phyloP scores from a whole-genome alignment of 2,113 vertebrate species.

The Xiphophorus hellerii region DNA sequence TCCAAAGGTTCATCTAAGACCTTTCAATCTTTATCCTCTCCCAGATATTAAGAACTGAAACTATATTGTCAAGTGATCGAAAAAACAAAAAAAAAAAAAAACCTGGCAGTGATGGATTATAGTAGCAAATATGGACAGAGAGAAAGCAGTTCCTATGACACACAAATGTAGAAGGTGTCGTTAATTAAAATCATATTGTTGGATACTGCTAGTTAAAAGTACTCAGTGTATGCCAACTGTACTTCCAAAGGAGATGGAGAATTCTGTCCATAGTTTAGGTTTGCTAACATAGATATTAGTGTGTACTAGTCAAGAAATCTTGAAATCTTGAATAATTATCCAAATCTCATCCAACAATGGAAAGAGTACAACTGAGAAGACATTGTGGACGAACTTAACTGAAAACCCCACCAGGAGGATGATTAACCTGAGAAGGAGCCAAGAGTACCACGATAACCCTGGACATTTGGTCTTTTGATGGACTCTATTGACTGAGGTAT shows the following conservation, averaged over 20 bases:
- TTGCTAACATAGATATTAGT: no score
- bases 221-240: not conserved
- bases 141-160: slow-evolving; percentile 5
- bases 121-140: not conserved
- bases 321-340: not conserved
- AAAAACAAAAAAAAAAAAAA: slow-evolving; percentile 1
- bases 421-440: not conserved
- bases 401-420: not conserved
- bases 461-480: no score
- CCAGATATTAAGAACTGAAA: slow-evolving; percentile 14
- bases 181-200: slow-evolving; percentile 35
- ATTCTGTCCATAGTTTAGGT: not conserved
- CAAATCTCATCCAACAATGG: not conserved
- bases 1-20: slow-evolving; percentile 18
- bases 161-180: slow-evolving; percentile 1
- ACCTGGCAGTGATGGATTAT: not conserved
- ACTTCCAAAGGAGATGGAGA: not conserved
- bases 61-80: slow-evolving; percentile 1
- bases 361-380: not conserved
- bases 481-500: no score
- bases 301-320: not conserved
- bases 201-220: not conserved
- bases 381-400: not conserved
- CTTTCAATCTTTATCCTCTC: not conserved
- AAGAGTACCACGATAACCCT: not conserved